phyloP scores from a whole-genome alignment of 92 coral and sea anemone genomes.

The Virgularia gustaviana region DNA sequence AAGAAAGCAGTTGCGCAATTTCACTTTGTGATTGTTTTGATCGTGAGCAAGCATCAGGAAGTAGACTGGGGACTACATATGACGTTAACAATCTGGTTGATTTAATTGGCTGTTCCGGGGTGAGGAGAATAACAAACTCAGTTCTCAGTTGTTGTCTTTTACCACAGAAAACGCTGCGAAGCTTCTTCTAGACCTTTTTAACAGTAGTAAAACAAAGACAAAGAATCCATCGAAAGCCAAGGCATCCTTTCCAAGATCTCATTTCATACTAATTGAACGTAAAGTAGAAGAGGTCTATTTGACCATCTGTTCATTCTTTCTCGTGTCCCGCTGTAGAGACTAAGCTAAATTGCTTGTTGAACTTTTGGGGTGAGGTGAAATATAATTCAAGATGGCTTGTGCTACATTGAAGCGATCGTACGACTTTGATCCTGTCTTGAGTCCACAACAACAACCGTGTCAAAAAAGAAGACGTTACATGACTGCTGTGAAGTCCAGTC shows the following conservation, averaged over 20 bases:
- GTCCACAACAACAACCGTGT: conserved; percentile 98
- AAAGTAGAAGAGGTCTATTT: too few species aligned
- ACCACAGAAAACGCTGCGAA: not conserved
- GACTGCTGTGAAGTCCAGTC: conserved; percentile 60
- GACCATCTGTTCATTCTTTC: too few species aligned
- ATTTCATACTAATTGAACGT: too few species aligned
- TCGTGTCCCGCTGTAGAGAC: too few species aligned
- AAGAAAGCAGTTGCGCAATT: too few species aligned
- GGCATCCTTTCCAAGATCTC: too few species aligned
- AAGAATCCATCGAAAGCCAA: too few species aligned
- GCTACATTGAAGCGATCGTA: conserved; percentile 96
- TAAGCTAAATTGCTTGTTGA: too few species aligned
- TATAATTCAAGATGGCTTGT: conserved; percentile 83
- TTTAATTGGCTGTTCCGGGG: conserved; percentile 29
- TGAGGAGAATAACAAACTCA: conserved; percentile 22
- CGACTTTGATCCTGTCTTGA: conserved; percentile 92
- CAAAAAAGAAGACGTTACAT: conserved; percentile 89
- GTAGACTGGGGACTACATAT: conserved; percentile 18
- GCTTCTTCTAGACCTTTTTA: too few species aligned
- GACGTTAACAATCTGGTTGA: conserved; percentile 10
- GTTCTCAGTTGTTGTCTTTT: not conserved
- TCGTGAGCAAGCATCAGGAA: too few species aligned
- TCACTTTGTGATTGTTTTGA: too few species aligned
- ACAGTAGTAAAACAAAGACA: too few species aligned
- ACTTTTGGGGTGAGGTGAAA: not conserved